A percentile compares a stretch with the other conserved stretches of the same genome.
These are phyloP conservation scores for Cossypha caffra DNA, from an alignment of 2,797 vertebrate species.

Conservation along the genomic window DNA sequence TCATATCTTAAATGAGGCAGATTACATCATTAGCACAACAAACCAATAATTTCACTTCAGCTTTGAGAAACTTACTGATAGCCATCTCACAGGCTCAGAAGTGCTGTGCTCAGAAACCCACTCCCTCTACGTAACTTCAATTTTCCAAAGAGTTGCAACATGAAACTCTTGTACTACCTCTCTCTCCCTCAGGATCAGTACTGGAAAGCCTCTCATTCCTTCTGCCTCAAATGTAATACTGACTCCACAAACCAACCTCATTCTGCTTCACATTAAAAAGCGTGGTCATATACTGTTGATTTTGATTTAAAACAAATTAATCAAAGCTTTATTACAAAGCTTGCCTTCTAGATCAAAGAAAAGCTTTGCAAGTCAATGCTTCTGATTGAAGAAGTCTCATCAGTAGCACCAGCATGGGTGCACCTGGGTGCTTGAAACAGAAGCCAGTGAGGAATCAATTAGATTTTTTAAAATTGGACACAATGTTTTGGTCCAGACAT, in stretches of 20 bases:
- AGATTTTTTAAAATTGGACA: background rate
- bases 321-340: background rate
- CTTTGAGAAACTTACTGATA: background rate
- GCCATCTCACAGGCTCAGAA: background rate
- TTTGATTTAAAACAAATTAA: conserved; percentile 8
- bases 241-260: background rate
- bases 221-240: background rate
- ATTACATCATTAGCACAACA: background rate
- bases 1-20: background rate
- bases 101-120: background rate
- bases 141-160: background rate
- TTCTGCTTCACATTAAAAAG: background rate
- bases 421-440: background rate
- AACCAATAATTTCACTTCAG: background rate
- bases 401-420: background rate
- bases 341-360: background rate
- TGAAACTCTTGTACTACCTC: background rate
- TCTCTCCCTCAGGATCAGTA: background rate
- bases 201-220: background rate
- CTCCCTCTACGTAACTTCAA: accelerated
- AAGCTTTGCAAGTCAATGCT: background rate
- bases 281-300: background rate
- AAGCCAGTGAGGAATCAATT: background rate
- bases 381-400: background rate
- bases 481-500: background rate